These are phyloP conservation scores for Atrichornis clamosus DNA, from an alignment of 2,113 vertebrate genomes.

Conservation along the genomic window DNA sequence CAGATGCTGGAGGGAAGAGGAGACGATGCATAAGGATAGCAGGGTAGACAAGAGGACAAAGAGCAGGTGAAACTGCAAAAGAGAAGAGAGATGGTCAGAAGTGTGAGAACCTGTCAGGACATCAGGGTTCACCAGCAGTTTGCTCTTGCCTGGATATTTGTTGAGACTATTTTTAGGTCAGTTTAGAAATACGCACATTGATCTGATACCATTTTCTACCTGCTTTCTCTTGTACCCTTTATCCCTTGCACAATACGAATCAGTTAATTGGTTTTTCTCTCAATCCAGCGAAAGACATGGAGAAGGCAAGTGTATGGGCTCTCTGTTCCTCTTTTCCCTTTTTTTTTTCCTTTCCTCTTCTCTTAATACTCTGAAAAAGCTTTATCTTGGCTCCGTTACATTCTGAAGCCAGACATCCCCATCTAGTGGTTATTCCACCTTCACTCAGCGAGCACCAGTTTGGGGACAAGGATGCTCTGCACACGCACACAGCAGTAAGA, in stretches of 20 bases:
- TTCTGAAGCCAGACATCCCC: slow-evolving; percentile 51
- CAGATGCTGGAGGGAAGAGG: background rate
- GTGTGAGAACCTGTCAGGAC: background rate
- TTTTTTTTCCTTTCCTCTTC: no score
- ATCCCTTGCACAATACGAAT: background rate
- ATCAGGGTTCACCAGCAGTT: background rate
- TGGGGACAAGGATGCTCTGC: background rate
- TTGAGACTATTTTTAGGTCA: background rate
- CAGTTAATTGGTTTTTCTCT: background rate
- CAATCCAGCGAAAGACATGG: background rate
- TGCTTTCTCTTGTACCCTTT: background rate
- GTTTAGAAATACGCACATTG: background rate
- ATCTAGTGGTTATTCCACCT: slow-evolving; percentile 58
- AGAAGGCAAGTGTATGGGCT: background rate
- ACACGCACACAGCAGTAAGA: background rate
- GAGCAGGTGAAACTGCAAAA: background rate
- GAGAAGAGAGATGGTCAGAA: background rate
- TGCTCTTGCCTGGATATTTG: background rate
- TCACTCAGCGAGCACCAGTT: background rate
- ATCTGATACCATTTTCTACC: background rate
- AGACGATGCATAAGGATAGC: background rate
- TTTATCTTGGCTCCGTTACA: background rate
- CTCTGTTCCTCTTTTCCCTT: no score
- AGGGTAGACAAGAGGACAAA: background rate
- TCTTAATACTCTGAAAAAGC: background rate